Percentiles rank a stretch among this genome's conserved stretches.
Evolutionary conservation across 2,113 vertebrate genomes (phyloP).

Genomic region (Myodes glareolus): DNA sequence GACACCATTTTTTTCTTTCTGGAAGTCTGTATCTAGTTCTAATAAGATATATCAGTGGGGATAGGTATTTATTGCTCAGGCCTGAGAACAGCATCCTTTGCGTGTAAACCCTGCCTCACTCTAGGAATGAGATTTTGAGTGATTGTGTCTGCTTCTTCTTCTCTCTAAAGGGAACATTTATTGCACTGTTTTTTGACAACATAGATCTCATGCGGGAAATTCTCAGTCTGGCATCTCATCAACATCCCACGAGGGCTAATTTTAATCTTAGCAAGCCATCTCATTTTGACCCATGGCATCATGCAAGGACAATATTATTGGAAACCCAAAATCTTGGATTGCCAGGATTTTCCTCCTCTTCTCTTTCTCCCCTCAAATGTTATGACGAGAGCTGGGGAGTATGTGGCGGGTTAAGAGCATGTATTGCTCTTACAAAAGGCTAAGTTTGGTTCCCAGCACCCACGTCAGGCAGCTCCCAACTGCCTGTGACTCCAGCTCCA

Average conservation of each 20-base stretch:
- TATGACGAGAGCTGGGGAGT: background rate
- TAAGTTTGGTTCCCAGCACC: background rate
- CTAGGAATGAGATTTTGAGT: background rate
- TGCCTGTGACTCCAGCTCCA: background rate
- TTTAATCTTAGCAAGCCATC: background rate
- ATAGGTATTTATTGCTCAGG: background rate
- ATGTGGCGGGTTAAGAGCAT: background rate
- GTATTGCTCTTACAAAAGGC: background rate
- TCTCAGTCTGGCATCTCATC: background rate
- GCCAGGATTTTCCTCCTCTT: background rate
- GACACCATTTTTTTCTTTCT: background rate
- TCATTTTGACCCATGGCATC: no score
- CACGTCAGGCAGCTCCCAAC: background rate
- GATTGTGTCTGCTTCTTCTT: background rate
- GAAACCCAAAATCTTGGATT: background rate
- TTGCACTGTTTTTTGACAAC: background rate
- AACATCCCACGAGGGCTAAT: background rate
- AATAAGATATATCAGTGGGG: background rate
- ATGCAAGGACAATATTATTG: background rate
- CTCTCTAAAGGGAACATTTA: background rate
- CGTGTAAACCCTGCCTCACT: background rate
- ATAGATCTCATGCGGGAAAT: no score
- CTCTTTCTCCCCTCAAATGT: background rate
- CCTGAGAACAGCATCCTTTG: background rate
- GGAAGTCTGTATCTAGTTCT: background rate